Percentiles rank a stretch among this genome's conserved stretches.
These are phyloP conservation scores for Scaptomyza montana DNA, from an alignment of 1,140 invertebrate genomes.

Conservation along the genomic window DNA sequence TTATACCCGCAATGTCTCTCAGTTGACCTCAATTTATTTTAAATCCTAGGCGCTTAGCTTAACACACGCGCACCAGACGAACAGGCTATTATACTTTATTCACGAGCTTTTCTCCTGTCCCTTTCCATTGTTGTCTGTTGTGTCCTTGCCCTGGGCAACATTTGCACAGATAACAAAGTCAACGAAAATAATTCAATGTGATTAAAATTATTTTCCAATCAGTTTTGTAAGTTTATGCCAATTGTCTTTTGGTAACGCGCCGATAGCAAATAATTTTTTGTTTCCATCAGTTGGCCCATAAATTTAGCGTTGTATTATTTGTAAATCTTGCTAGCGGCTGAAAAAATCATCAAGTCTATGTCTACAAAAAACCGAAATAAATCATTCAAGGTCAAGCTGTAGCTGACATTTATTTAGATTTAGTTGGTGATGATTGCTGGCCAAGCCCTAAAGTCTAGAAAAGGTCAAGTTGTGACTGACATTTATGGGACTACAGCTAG, in stretches of 20 bases:
- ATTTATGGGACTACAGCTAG: slow-evolving; percentile 57
- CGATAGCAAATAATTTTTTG: background rate
- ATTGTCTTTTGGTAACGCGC: background rate
- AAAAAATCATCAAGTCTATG: background rate
- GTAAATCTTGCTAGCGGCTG: slow-evolving; percentile 41
- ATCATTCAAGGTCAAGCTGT: slow-evolving; percentile 27
- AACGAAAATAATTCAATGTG: background rate
- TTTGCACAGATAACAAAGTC: background rate
- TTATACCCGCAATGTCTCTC: slow-evolving; percentile 44
- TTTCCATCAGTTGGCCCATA: background rate
- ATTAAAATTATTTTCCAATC: background rate
- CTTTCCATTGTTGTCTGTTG: background rate
- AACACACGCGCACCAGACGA: slow-evolving; percentile 68
- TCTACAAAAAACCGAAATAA: background rate
- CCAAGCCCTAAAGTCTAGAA: slow-evolving; percentile 2
- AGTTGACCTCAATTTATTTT: slow-evolving; percentile 77
- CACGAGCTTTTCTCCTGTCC: background rate
- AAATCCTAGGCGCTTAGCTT: slow-evolving; percentile 77
- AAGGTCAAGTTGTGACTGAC: slow-evolving; percentile 75
- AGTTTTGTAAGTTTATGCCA: background rate
- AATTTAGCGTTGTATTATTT: slow-evolving; percentile 32
- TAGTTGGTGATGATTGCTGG: slow-evolving; percentile 32
- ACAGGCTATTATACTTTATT: slow-evolving; percentile 35
- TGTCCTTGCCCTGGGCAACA: slow-evolving; percentile 7
- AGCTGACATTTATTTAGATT: slow-evolving; percentile 34